Evolutionary conservation across 1,140 invertebrate genomes (phyloP).

Genomic region (Rhagoletis pomonella): DNA sequence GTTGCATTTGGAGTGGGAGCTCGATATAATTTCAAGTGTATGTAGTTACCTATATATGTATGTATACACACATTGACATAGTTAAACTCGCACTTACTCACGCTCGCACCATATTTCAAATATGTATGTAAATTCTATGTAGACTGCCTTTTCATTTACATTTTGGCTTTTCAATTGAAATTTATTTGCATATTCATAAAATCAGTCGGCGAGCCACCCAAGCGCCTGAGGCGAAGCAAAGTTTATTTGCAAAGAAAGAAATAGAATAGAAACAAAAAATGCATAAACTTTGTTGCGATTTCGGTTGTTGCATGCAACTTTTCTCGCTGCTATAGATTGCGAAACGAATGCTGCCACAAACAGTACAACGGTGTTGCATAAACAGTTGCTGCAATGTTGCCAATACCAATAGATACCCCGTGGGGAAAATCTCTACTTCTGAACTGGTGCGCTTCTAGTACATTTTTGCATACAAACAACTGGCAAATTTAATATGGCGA

Average conservation of each 20-base stretch:
- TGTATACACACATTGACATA: not conserved
- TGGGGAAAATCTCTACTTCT: too few species aligned
- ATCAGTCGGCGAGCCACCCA: conserved; percentile 35
- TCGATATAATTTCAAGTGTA: not conserved
- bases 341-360: conserved; percentile 15
- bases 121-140: not conserved
- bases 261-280: not conserved
- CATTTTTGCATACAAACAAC: too few species aligned
- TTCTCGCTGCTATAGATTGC: not conserved
- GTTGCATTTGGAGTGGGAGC: not conserved
- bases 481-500: too few species aligned
- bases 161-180: conserved; percentile 49
- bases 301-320: conserved; percentile 45
- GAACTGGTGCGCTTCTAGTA: too few species aligned
- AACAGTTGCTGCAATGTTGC: not conserved
- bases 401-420: not conserved
- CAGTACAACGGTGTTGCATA: not conserved
- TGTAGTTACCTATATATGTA: too few species aligned
- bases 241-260: conserved; percentile 10
- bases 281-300: conserved; percentile 49
- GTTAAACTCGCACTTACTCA: not conserved
- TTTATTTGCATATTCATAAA: conserved; percentile 52
- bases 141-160: conserved; percentile 47
- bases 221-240: not conserved
- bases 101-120: not conserved